Conservation (phyloP, 2,113 vertebrate species). For the Delphinus delphis region DNA sequence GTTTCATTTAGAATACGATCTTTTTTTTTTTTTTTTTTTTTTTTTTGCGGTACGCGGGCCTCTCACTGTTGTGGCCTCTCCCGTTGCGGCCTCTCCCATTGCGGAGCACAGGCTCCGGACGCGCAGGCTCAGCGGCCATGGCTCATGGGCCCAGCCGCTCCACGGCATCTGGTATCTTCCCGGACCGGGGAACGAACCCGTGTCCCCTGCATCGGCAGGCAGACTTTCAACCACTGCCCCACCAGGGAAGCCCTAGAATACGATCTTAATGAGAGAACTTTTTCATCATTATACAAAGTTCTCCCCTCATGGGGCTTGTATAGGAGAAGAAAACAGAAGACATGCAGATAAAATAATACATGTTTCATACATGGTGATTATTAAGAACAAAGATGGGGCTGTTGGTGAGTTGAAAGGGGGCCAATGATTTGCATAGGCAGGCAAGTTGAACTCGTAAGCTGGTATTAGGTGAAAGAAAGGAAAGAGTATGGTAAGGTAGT, state of each 20-base stretch:
- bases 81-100: too few relatives aligned
- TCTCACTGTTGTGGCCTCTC: too few relatives aligned
- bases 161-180: too few relatives aligned
- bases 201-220: too few relatives aligned
- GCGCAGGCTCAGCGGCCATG: too few relatives aligned
- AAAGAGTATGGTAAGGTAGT: neutral
- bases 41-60: too few relatives aligned
- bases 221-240: too few relatives aligned
- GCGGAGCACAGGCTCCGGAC: too few relatives aligned
- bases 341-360: neutral
- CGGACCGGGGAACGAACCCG: too few relatives aligned
- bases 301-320: neutral
- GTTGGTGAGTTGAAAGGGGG: neutral
- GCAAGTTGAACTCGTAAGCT: neutral
- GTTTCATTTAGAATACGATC: neutral
- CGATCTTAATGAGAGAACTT: neutral
- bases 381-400: neutral
- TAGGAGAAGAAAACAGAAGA: neutral
- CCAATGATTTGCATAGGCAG: neutral
- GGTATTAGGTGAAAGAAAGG: neutral
- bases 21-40: too few relatives aligned
- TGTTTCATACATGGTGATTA: neutral
- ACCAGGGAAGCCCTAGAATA: neutral
- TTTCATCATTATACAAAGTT: neutral
- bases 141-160: too few relatives aligned